Percentiles rank a stretch among this genome's conserved stretches.
These are phyloP conservation scores for Bombylius discolor DNA, from an alignment of 2,888 invertebrate genomes.

Conservation along the genomic window DNA sequence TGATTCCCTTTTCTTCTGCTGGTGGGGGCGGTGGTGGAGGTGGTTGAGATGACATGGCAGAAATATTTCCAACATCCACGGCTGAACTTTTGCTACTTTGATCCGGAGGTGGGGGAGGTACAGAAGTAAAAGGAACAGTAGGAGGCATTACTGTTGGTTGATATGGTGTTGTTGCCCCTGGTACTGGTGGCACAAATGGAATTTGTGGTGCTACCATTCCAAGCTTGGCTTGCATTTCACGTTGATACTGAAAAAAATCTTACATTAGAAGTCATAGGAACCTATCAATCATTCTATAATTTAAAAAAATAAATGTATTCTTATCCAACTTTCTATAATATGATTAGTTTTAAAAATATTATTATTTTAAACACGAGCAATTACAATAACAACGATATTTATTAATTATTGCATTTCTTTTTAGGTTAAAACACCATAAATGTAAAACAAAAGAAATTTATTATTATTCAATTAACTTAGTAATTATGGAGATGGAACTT, in stretches of 20 bases:
- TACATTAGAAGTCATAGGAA: too few species aligned
- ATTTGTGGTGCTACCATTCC: conserved; percentile 13
- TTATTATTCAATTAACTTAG: too few species aligned
- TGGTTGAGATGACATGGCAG: conserved; percentile 6
- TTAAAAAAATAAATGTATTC: too few species aligned
- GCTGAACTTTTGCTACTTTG: neutral
- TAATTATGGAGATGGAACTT: too few species aligned
- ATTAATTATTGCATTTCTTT: too few species aligned
- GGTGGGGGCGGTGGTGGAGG: conserved; percentile 11
- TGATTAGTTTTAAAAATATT: too few species aligned
- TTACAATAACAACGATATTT: too few species aligned
- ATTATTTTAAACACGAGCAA: too few species aligned
- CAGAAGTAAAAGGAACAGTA: neutral
- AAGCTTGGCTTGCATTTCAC: conserved; percentile 33
- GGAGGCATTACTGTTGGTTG: neutral
- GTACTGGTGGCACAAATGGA: conserved; percentile 10
- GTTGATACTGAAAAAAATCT: conserved; percentile 25
- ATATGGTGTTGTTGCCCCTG: conserved; percentile 9
- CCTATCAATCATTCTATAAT: too few species aligned
- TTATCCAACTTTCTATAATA: too few species aligned
- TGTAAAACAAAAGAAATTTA: too few species aligned
- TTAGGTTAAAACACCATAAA: too few species aligned
- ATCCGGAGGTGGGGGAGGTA: neutral
- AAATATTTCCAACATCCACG: neutral
- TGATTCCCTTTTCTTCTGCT: conserved; percentile 2